phyloP scores from a whole-genome alignment of 2,797 vertebrate genomes.

The Pachyuromys duprasi region DNA sequence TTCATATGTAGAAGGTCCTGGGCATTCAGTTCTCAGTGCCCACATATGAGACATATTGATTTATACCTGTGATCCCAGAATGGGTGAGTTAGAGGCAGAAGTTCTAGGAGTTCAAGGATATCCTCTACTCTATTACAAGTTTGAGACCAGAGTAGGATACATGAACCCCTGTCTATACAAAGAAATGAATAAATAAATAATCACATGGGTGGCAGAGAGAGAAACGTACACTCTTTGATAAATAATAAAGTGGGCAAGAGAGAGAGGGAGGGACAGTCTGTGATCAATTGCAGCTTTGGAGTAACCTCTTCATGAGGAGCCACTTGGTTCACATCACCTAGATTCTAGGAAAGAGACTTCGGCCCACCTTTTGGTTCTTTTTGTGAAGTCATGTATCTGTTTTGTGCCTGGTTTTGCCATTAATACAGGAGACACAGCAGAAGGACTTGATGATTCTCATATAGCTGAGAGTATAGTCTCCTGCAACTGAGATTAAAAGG shows the following conservation, averaged over 20 bases:
- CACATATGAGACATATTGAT: neutral
- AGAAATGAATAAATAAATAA: neutral
- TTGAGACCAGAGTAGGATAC: neutral
- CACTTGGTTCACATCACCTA: neutral
- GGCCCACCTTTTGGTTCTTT: neutral
- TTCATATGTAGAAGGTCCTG: neutral
- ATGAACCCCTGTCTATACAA: neutral
- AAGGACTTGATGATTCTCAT: neutral
- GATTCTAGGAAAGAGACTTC: neutral
- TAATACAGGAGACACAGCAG: neutral
- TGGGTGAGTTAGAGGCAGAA: neutral
- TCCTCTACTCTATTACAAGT: neutral
- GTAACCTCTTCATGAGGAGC: neutral
- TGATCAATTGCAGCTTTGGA: neutral
- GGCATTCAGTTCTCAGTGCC: neutral
- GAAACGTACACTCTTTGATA: neutral
- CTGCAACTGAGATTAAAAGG: conserved; percentile 7
- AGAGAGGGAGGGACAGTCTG: neutral
- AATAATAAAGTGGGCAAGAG: too few relatives aligned
- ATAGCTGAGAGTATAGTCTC: neutral
- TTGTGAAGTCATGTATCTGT: neutral
- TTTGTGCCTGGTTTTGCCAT: neutral
- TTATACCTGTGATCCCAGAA: neutral
- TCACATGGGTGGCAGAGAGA: neutral
- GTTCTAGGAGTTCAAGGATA: neutral